These are phyloP conservation scores for Halocynthia roretzi DNA, from an alignment of 23 tunicate species.

Conservation along the genomic window DNA sequence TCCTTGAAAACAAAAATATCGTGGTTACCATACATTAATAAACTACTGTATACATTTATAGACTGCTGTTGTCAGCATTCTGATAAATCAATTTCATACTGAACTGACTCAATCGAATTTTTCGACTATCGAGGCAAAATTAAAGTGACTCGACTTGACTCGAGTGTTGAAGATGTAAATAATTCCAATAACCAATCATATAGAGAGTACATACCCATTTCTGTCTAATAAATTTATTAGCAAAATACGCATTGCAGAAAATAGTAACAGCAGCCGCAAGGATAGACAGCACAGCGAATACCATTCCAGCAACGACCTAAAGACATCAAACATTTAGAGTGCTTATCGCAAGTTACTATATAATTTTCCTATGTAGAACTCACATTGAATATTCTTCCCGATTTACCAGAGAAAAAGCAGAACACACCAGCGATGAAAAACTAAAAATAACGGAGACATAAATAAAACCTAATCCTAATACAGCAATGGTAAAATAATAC, in stretches of 20 bases:
- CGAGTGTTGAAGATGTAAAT: no score
- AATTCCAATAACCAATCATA: background rate
- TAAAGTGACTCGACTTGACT: no score
- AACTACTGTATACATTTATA: background rate
- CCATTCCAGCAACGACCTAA: slow-evolving; percentile 5
- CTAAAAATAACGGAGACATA: slow-evolving; percentile 11
- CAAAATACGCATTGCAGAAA: slow-evolving; percentile 22
- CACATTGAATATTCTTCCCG: slow-evolving; percentile 19
- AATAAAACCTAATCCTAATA: background rate
- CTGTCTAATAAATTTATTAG: slow-evolving; percentile 9
- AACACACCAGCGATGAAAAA: slow-evolving; percentile 16
- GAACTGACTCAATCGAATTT: no score
- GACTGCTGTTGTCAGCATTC: background rate
- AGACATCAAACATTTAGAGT: background rate
- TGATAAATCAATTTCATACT: background rate
- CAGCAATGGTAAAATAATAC: background rate
- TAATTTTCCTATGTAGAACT: background rate
- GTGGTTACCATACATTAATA: no score
- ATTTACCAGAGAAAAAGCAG: slow-evolving; percentile 1
- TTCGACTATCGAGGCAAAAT: no score
- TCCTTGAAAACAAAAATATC: no score
- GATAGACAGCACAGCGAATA: slow-evolving; percentile 17
- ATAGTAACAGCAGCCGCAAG: background rate
- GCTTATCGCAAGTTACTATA: background rate
- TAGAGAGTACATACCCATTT: background rate